Base-by-base conservation (phyloP, 2,888 invertebrate genomes). In the Linnaemya tessellans region DNA sequence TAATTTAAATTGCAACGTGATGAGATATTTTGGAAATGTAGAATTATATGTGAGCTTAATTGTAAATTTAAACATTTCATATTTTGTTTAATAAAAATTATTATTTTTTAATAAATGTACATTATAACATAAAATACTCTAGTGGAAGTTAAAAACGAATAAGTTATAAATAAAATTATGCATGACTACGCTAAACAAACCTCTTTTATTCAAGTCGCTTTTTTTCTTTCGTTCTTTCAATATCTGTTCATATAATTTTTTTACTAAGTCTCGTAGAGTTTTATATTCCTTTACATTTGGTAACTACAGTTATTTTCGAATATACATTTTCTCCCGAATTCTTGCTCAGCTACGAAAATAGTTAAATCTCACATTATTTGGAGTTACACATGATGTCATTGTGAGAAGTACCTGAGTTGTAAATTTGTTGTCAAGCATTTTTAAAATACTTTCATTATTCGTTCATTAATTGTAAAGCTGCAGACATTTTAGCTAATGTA, bases 381-480 rank as follows among this genome's bases (percentile, higher is more conserved):
- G 58, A 15, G 38, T 41, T 41, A 80, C 41, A 30, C 51, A 54
- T 74, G 74, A 62, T 75, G 68, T 51, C 58, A 30, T 54, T 54
- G 62, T 81, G 60, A 74, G 68, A 75, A 75, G 74, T 81, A 74
- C 80, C 80, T 80, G 80, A 80, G 74, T 74, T 80, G 43, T 80
- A 58, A 78, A 38, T 38, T 70, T 62, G 8, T 25, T 54, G 9
- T n/a, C 20, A 71, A 35, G 43, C 18, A 80, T 11, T 78, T 70
- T 41, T 51, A 35, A 30, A 49, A 49, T 49, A 41, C 22, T 56
- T 49, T 38, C n/a, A 64, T 49, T 38, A 11, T 60, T 60, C 58
- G 10, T 67, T 60, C 15, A 67, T 54, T 67, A 81, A 65, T 46
- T 62, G 54, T n/a, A 11, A 35, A 46, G 74, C 67, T 74, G 67